Evolutionary conservation across 2,888 invertebrate species (phyloP), one percentile per base, ranked within the genome.

Genomic region (Mylabris sibirica): DNA sequence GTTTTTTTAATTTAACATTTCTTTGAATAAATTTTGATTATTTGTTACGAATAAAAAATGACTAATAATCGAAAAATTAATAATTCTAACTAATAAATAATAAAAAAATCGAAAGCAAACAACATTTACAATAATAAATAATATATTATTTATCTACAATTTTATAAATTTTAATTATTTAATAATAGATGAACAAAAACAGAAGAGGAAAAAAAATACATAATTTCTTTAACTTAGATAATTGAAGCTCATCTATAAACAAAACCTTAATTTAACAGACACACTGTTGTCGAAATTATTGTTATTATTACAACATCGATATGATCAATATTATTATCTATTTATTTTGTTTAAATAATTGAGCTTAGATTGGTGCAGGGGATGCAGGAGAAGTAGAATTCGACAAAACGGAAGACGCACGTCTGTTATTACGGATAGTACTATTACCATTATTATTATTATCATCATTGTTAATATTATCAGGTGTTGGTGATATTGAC

Each of bases 91-190:
- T 70, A 74, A 75, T 74, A 75, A 73, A 73, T 76, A 66, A 74
- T 73, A 75, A 77, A 77, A 76, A 73, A 74, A 75, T 76, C 75
- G 75, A 78, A 80, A 79, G 80, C 81, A 80, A 80, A 79, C 79
- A 78, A 81, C 81, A 81, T 81, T 78, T 80, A 80, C 78, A 80
- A 49, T 49, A 76, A 77, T 76, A 75, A 73, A 71, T 70, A 74
- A 71, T 73, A 71, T 71, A 69, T 71, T 64, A 60, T 65, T 63
- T 69, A 69, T 65, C 70, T 67, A 71, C 64, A 70, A 22, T 65
- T 59, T 34, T 44, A 26, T 66, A 14, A n/a, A 68, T 34, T 30
- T 60, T 38, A 57, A 26, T 59, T 68, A 72, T 26, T 63, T 59
- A 62, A 57, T 69, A 72, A 69, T 68, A 65, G 69, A 71, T 64